Percentiles rank a stretch among this genome's conserved stretches.
These are phyloP conservation scores for Altica lythri DNA, from an alignment of 2,888 invertebrate genomes.

Conservation along the genomic window DNA sequence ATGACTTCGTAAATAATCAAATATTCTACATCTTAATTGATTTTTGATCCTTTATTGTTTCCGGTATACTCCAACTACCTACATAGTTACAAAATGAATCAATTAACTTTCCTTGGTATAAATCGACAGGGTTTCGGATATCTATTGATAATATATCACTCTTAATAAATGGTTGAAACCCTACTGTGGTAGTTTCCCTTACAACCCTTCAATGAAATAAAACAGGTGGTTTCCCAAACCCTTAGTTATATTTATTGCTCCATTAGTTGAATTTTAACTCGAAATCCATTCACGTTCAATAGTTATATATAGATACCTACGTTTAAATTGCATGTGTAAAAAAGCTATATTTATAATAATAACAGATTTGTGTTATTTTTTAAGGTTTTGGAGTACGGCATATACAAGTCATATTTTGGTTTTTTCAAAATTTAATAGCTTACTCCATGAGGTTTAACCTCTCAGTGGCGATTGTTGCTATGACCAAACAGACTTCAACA, in stretches of 20 bases:
- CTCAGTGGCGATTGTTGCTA: conserved; percentile 12
- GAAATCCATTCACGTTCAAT: too few relatives aligned
- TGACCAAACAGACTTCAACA: conserved; percentile 4
- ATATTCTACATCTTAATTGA: too few relatives aligned
- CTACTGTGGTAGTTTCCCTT: not conserved
- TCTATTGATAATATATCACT: not conserved
- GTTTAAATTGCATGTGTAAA: too few relatives aligned
- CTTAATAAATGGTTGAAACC: not conserved
- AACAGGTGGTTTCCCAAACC: not conserved
- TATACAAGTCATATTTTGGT: not conserved
- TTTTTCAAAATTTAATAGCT: not conserved
- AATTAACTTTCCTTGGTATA: too few relatives aligned
- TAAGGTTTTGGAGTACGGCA: conserved; percentile 7
- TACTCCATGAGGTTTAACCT: conserved; percentile 8
- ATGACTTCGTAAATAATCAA: too few relatives aligned
- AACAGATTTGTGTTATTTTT: not conserved
- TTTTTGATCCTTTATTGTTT: too few relatives aligned
- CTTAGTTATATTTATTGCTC: conserved; percentile 1
- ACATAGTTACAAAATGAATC: too few relatives aligned
- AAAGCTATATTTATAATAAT: not conserved
- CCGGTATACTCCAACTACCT: too few relatives aligned
- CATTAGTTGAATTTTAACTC: not conserved
- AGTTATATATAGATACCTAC: too few relatives aligned
- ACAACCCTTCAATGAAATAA: not conserved
- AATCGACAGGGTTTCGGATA: too few relatives aligned